Evolutionary conservation across 2,888 invertebrate species (phyloP).

Genomic region (Limnephilus rhombicus): DNA sequence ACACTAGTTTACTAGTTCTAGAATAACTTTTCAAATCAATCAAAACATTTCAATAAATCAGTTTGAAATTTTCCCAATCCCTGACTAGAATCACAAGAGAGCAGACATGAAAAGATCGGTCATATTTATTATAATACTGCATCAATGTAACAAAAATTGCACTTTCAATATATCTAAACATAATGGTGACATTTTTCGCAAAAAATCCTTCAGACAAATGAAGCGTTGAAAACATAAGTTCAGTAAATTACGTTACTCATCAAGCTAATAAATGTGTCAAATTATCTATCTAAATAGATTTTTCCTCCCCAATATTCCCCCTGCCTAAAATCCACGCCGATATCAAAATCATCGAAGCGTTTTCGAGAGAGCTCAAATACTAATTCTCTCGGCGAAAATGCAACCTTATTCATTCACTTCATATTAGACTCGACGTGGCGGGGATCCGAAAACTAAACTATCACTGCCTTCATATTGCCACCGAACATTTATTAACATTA

Average conservation of each 20-base stretch:
- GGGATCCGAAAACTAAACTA: not conserved
- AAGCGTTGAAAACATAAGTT: not conserved
- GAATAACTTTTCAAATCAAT: no score
- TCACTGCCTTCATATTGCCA: slow-evolving; percentile 12
- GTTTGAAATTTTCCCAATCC: no score
- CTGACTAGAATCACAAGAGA: no score
- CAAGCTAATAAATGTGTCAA: no score
- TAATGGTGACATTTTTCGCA: no score
- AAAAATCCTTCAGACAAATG: no score
- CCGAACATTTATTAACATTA: slow-evolving; percentile 19
- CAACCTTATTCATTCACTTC: slow-evolving; percentile 20
- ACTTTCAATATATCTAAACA: no score
- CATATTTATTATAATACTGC: no score
- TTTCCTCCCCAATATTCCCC: not conserved
- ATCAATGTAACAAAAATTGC: no score
- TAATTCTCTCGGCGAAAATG: slow-evolving; percentile 7
- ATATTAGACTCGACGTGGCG: not conserved
- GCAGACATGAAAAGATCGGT: no score
- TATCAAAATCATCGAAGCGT: not conserved
- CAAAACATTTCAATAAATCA: no score
- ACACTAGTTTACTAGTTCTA: no score
- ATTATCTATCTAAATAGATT: not conserved
- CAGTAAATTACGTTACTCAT: not conserved
- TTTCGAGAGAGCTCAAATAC: not conserved
- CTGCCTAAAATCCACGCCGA: not conserved